Percentiles rank a stretch among this genome's conserved stretches.
Evolutionary conservation across 2,113 vertebrate genomes (phyloP).

Genomic region (Zingel zingel): DNA sequence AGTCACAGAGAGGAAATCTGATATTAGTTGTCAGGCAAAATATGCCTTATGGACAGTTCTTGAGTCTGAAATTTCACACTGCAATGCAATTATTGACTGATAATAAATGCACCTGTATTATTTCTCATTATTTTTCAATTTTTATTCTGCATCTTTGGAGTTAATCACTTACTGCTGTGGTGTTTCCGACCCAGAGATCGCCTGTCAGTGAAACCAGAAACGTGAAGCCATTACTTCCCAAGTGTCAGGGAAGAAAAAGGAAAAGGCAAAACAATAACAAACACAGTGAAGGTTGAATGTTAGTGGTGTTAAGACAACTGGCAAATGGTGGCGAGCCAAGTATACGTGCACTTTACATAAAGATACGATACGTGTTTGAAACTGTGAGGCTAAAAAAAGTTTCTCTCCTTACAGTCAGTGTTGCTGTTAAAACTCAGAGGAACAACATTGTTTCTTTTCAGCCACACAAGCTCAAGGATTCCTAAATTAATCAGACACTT

Average conservation of each 20-base stretch:
- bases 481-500: constrained; percentile 49
- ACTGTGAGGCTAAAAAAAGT: constrained; percentile 13
- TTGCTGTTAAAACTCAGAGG: constrained; percentile 35
- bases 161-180: not conserved
- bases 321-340: not conserved
- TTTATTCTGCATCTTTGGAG: not conserved
- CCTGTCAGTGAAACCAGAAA: constrained; percentile 13
- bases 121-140: not conserved
- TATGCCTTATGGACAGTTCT: constrained; percentile 2
- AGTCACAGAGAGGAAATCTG: constrained; percentile 47
- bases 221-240: not conserved
- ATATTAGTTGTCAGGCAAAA: constrained; percentile 48
- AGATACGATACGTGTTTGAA: not conserved
- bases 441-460: not conserved
- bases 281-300: not conserved
- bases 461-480: constrained; percentile 30
- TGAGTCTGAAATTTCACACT: constrained; percentile 27
- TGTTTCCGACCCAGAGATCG: not conserved
- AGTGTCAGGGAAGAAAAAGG: not conserved
- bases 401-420: constrained; percentile 5
- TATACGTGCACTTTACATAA: constrained; percentile 31
- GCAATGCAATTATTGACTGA: not conserved
- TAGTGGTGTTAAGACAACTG: constrained; percentile 30
- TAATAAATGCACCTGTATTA: not conserved
- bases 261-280: not conserved